A percentile compares a stretch with the other conserved stretches of the same genome.
Conservation (phyloP, 1,140 invertebrate genomes). For the Drosophila lacertosa region DNA sequence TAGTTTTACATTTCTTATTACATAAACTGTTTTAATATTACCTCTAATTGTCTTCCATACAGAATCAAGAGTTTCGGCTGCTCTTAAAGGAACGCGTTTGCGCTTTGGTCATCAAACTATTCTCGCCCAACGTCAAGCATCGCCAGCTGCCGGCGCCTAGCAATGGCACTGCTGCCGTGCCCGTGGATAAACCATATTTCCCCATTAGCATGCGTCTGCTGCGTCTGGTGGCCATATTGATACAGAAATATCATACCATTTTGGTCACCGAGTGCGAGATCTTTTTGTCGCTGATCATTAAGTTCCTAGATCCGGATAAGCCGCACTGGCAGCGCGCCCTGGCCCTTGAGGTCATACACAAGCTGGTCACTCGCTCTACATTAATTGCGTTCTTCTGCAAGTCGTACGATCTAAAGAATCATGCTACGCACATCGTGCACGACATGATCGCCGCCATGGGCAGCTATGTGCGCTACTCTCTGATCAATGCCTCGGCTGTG, state of each 20-base stretch:
- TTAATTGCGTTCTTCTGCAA: slow-evolving; percentile 96
- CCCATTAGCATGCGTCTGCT: slow-evolving; percentile 97
- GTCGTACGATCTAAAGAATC: slow-evolving; percentile 96
- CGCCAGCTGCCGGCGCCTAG: slow-evolving; percentile 86
- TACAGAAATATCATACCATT: slow-evolving; percentile 96
- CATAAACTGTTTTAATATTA: background rate
- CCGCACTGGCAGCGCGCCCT: slow-evolving; percentile 97
- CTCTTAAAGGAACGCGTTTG: slow-evolving; percentile 98
- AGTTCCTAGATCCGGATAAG: slow-evolving; percentile 98
- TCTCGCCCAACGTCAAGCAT: slow-evolving; percentile 98
- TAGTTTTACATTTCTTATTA: slow-evolving; percentile 19
- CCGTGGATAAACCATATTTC: slow-evolving; percentile 96
- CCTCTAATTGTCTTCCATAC: slow-evolving; percentile 36
- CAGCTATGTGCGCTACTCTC: slow-evolving; percentile 97
- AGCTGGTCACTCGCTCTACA: slow-evolving; percentile 94
- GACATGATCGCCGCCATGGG: slow-evolving; percentile 98
- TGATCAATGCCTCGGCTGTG: slow-evolving; percentile 85
- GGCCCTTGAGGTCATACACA: slow-evolving; percentile 97
- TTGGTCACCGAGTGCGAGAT: slow-evolving; percentile 99
- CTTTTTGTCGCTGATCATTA: slow-evolving; percentile 97
- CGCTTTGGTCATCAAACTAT: slow-evolving; percentile 98
- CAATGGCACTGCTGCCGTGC: slow-evolving; percentile 85
- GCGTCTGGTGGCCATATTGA: slow-evolving; percentile 95
- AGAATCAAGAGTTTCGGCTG: slow-evolving; percentile 97
- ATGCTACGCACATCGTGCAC: slow-evolving; percentile 96